Evolutionary conservation across 2,888 invertebrate genomes (phyloP).

Genomic region (Ectobius pallidus): DNA sequence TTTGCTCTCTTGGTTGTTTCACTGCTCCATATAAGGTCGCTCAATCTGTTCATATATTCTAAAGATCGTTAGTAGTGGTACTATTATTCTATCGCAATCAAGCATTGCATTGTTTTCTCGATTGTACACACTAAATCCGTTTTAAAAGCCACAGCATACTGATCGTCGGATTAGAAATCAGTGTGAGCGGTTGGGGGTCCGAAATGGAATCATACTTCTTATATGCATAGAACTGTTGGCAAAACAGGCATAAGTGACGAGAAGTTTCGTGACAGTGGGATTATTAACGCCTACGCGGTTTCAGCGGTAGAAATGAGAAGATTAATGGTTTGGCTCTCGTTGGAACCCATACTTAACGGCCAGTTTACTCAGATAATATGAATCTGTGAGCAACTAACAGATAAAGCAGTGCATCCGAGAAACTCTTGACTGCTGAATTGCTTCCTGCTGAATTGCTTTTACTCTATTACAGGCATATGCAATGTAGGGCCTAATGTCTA

Average conservation of each 20-base stretch:
- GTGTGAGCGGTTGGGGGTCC: constrained; percentile 36
- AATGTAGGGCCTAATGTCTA: too few species aligned
- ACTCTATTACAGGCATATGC: too few species aligned
- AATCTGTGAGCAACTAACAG: too few species aligned
- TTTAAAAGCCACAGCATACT: constrained; percentile 17
- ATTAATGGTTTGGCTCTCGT: background rate
- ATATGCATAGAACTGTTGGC: background rate
- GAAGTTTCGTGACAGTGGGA: background rate
- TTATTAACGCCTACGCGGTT: background rate
- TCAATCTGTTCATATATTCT: constrained; percentile 25
- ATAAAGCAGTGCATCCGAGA: too few species aligned
- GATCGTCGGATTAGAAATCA: constrained; percentile 36
- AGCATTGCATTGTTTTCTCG: constrained; percentile 33
- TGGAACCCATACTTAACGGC: background rate
- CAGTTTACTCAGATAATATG: too few species aligned
- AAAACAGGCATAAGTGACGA: background rate
- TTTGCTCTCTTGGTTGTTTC: background rate
- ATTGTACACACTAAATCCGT: constrained; percentile 32
- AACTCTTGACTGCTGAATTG: too few species aligned
- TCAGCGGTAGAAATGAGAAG: background rate
- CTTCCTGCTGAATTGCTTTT: too few species aligned
- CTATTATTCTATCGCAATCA: constrained; percentile 34
- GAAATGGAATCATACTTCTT: constrained; percentile 27
- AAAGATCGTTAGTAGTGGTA: constrained; percentile 18
- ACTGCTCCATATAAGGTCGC: constrained; percentile 31